Evolutionary conservation across 2,797 vertebrate genomes (phyloP), one percentile per base, ranked within the genome.

Genomic region (Myripristis murdjan): DNA sequence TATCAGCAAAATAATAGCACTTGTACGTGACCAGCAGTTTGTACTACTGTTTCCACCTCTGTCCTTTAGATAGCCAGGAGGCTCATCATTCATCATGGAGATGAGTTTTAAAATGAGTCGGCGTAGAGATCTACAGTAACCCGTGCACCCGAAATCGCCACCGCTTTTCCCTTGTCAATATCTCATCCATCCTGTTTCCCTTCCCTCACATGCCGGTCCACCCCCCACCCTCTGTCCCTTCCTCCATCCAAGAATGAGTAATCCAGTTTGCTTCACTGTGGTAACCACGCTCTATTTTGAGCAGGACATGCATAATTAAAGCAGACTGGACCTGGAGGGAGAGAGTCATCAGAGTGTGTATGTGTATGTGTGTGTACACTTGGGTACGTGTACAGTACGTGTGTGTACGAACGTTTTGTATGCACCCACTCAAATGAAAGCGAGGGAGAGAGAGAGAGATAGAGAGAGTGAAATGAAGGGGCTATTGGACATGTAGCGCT

Each of bases 231-330:
- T 53, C 26, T 39, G 39, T 76, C 46, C 47, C 39, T 56, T 77
- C 74, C 67, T 78, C 64, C 85, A 88, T 83, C 72, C 76, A 75
- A 89, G 85, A 87, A 90, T 84, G 85, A 91, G 64, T 84, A 85
- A 92, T 90, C 73, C 54, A 46, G 78, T 87, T 93, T 88, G 74
- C 81, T 83, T 84, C 81, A 65, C 89, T 81, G 78, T 70, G 75
- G 73, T 87, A 85, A 69, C 89, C 22, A 43, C 14, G 2, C 56
- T 87, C 91, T 94, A 92, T 92, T 93, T 93, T 92, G 81, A 87
- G 90, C 75, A 74, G 73, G 57, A 70, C 87, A 92, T 94, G 51
- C 89, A 92, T 94, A 91, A 94, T 94, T 93, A 91, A 93, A 85
- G 76, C 65, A 69, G 77, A 86, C 66, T 70, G 85, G 82, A 92